These are phyloP conservation scores for Silurus meridionalis DNA, from an alignment of 2,113 vertebrate genomes.

Conservation along the genomic window DNA sequence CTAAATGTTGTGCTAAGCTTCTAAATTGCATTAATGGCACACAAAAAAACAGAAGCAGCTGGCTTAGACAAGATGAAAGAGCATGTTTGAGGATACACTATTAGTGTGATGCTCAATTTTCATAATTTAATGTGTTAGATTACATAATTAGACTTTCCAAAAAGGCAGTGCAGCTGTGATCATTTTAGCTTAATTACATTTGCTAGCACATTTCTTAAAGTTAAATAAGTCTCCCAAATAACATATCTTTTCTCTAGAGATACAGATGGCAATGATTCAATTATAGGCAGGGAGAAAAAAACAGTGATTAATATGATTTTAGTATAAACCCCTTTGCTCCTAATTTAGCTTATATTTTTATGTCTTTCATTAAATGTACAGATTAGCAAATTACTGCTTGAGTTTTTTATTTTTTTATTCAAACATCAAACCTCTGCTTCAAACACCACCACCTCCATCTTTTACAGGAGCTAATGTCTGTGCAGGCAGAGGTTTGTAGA, in stretches of 20 bases:
- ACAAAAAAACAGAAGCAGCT: constrained; percentile 35
- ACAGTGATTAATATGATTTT: constrained; percentile 47
- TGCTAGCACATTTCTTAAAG: constrained; percentile 69
- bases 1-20: not conserved
- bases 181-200: constrained; percentile 76
- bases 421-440: constrained; percentile 48
- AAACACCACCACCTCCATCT: constrained; percentile 25
- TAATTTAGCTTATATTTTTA: constrained; percentile 42
- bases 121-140: constrained; percentile 74
- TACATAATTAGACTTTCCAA: constrained; percentile 71
- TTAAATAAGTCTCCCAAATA: constrained; percentile 75
- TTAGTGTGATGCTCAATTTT: constrained; percentile 69
- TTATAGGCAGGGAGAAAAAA: constrained; percentile 54
- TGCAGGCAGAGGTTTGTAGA: constrained; percentile 68
- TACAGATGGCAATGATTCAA: constrained; percentile 71
- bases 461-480: constrained; percentile 14
- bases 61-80: constrained; percentile 52
- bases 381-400: constrained; percentile 38
- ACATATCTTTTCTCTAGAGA: constrained; percentile 71
- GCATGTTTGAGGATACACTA: constrained; percentile 58
- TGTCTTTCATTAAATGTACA: constrained; percentile 44
- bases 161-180: constrained; percentile 76
- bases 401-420: constrained; percentile 44
- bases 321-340: constrained; percentile 46
- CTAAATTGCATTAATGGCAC: not conserved